Conservation (phyloP, 2,888 invertebrate genomes). For the Ophraella communa region DNA sequence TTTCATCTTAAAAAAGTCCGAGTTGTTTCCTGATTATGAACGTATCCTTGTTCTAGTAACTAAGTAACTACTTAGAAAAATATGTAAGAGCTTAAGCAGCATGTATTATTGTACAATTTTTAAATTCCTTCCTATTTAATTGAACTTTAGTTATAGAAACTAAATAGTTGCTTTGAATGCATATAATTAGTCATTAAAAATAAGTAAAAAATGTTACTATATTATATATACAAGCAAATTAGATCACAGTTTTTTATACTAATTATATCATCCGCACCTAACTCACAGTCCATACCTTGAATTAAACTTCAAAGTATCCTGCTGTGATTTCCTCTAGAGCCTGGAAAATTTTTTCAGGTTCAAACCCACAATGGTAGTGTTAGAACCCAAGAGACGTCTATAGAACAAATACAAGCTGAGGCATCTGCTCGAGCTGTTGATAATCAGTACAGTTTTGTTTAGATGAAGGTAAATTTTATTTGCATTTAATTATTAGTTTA, state of each 20-base stretch:
- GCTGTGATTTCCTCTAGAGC: constrained; percentile 21
- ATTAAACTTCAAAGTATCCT: not conserved
- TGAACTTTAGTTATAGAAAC: no score
- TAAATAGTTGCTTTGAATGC: no score
- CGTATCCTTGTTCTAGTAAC: no score
- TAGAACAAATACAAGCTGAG: constrained; percentile 65
- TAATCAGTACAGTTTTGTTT: constrained; percentile 83
- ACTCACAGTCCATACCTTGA: not conserved
- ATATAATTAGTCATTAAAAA: no score
- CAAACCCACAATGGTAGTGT: constrained; percentile 83
- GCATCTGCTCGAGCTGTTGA: constrained; percentile 73
- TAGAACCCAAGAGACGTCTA: constrained; percentile 77
- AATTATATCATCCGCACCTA: not conserved
- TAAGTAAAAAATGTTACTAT: no score
- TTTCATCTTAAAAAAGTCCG: no score
- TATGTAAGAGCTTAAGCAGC: no score
- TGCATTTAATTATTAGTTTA: not conserved
- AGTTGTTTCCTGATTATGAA: no score
- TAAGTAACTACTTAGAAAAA: no score
- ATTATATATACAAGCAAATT: no score
- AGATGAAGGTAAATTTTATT: constrained; percentile 37
- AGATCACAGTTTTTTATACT: not conserved
- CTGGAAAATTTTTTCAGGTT: constrained; percentile 61
- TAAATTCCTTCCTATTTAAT: no score
- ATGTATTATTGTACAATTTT: no score